Conservation (phyloP, 2,113 vertebrate species). For the Hyla sarda region DNA sequence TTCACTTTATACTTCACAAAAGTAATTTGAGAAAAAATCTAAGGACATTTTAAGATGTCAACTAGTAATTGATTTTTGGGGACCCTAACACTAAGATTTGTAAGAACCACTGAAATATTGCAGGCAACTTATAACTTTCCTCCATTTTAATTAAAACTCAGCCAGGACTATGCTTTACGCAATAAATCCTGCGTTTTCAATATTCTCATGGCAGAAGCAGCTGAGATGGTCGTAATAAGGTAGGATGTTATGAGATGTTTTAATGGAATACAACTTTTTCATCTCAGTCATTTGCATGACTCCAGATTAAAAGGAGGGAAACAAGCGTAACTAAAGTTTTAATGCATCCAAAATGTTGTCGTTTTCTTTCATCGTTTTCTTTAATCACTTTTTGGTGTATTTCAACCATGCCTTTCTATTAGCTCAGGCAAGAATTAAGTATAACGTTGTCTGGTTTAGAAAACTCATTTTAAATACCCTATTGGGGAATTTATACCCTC, state of each 20-base stretch:
- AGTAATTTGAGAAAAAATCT: neutral
- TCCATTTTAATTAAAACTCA: slow-evolving; percentile 36
- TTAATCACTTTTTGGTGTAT: neutral
- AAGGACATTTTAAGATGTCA: slow-evolving; percentile 16
- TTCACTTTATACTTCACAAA: neutral
- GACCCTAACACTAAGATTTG: neutral
- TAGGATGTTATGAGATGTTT: neutral
- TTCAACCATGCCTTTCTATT: neutral
- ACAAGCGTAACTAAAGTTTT: neutral
- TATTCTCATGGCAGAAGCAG: slow-evolving; percentile 11
- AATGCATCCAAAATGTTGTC: slow-evolving; percentile 1
- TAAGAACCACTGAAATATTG: slow-evolving; percentile 27
- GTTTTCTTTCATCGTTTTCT: neutral
- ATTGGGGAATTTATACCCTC: neutral
- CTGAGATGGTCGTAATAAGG: slow-evolving; percentile 13
- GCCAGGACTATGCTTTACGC: neutral
- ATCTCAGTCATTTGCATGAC: neutral
- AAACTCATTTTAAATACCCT: neutral
- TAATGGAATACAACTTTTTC: slow-evolving; percentile 9
- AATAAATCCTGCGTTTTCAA: slow-evolving; percentile 5
- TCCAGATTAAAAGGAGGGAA: neutral
- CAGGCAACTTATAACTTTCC: neutral
- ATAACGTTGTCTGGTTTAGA: neutral
- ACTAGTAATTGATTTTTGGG: slow-evolving; percentile 11
- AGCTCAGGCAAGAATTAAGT: neutral